Evolutionary conservation across 2,797 vertebrate species (phyloP), one percentile per base, ranked within the genome.

Genomic region (Centropyge bicolor): DNA sequence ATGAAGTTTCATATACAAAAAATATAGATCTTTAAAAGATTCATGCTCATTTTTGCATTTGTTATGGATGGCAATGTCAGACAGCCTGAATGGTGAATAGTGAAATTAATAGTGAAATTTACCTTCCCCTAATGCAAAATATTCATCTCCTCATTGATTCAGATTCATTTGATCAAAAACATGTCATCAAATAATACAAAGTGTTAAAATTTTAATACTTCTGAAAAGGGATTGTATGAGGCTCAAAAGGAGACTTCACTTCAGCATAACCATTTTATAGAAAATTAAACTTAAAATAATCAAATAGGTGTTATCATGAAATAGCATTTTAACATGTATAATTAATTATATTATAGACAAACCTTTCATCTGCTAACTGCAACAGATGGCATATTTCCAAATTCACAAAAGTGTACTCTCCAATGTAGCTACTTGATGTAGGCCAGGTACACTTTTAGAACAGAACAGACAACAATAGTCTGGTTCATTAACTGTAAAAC

Each of bases 401-500:
- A 84, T 45, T 38, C 17, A 73, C 38, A 45, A 35, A 80, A 38
- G 17, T 54, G 40, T 55, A n/a, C 55, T 75, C 19, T 72, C 17
- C 55, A 3, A 27, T 38, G 5, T 54, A 24, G 43, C 22, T 31
- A 6, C 40, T 35, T 67, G 61, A 81, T 72, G 51, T 65, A 81
- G 67, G 52, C n/a, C 62, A 78, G 64, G 66, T 20, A 36, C 22
- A 60, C 27, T 65, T 82, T 70, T 46, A 75, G 76, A 76, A 45
- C 48, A 72, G 59, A 45, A 8, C 49, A 45, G 36, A 38, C 51
- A 3, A 66, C 63, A 75, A 63, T 3, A 60, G 11, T 70, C 40
- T 49, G 70, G 45, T 77, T 74, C 56, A 76, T 82, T 73, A 62
- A 55, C 67, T 74, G 57, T 46, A 71, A 67, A 81, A 51, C 35